phyloP scores from a whole-genome alignment of 2,113 vertebrate genomes.

The Ibidorhyncha struthersii region DNA sequence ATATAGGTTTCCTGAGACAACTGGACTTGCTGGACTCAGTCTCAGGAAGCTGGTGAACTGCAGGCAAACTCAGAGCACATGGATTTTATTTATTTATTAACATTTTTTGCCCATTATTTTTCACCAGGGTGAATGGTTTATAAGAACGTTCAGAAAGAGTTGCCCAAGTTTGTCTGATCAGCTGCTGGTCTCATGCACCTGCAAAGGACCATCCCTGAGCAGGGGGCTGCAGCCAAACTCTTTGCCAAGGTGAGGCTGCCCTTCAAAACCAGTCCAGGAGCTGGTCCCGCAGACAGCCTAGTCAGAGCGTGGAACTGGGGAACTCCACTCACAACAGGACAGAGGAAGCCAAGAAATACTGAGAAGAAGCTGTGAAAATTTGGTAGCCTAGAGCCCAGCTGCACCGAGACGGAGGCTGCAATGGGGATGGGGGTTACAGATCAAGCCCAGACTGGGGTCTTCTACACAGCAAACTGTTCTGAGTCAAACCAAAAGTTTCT shows the following conservation, averaged over 20 bases:
- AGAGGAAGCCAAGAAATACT: not conserved
- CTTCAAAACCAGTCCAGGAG: not conserved
- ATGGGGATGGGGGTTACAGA: rapidly evolving
- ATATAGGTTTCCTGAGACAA: not conserved
- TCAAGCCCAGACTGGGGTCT: not conserved
- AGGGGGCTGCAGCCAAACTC: not conserved
- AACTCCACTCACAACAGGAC: not conserved
- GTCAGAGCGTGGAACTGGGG: rapidly evolving
- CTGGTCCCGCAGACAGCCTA: not conserved
- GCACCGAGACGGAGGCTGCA: not conserved
- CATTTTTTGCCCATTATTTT: not conserved
- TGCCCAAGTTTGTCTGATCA: not conserved
- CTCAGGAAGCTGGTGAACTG: not conserved
- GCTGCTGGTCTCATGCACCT: not conserved
- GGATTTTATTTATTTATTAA: not conserved
- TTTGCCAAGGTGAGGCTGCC: not conserved
- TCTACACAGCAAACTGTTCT: not conserved
- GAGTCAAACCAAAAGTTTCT: not conserved
- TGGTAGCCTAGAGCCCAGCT: not conserved
- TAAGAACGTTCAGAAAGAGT: not conserved
- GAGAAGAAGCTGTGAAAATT: not conserved
- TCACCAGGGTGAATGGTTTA: not conserved
- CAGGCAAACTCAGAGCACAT: not conserved
- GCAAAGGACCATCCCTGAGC: rapidly evolving
- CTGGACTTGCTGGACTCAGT: not conserved